A percentile compares a stretch with the other conserved stretches of the same genome.
phyloP scores from a whole-genome alignment of 2,113 vertebrate genomes.

The Serilophus lunatus region DNA sequence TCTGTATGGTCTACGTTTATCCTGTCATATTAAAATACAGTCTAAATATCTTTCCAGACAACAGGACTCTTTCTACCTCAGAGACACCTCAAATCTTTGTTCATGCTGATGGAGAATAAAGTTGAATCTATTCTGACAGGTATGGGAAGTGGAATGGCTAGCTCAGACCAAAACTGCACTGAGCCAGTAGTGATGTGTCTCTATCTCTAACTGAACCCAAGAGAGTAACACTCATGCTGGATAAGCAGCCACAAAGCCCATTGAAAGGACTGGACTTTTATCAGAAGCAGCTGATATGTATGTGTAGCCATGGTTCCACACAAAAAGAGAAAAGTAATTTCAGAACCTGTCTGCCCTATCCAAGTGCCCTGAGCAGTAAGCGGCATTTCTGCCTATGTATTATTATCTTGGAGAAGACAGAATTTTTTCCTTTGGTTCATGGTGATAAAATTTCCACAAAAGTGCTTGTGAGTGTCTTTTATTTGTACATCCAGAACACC shows the following conservation, averaged over 20 bases:
- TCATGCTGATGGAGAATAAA: background rate
- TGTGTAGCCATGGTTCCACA: background rate
- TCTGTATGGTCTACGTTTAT: background rate
- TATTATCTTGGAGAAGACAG: background rate
- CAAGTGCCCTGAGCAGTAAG: background rate
- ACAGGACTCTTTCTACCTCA: background rate
- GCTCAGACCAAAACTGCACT: rapidly evolving
- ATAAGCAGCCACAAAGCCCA: background rate
- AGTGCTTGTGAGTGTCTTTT: background rate
- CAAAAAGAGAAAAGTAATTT: background rate
- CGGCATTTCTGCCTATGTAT: background rate
- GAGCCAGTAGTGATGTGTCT: background rate
- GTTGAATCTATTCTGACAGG: background rate
- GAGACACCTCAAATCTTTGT: background rate
- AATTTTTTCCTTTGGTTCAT: background rate
- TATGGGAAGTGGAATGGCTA: rapidly evolving
- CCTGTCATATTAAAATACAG: background rate
- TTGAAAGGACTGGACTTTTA: background rate
- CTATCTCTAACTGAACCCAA: background rate
- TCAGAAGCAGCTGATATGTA: background rate
- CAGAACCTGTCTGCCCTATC: background rate
- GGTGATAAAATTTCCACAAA: background rate
- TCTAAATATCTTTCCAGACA: background rate
- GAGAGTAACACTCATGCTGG: background rate
- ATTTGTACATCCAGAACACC: background rate